These are phyloP conservation scores for Nannospalax galili DNA, from an alignment of 2,113 vertebrate genomes.

Conservation along the genomic window DNA sequence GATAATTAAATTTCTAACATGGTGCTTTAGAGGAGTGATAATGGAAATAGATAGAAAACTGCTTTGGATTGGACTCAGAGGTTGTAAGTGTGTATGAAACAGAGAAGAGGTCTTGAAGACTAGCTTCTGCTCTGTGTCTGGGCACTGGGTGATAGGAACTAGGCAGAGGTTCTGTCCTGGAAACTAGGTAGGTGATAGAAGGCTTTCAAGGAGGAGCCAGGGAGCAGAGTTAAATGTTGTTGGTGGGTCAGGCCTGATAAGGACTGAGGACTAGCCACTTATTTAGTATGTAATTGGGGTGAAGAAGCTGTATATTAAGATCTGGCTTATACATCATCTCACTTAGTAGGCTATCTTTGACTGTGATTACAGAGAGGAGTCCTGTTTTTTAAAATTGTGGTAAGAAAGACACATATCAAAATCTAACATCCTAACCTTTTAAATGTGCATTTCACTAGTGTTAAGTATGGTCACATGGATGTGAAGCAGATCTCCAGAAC, in stretches of 20 bases:
- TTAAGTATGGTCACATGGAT: conserved; percentile 7
- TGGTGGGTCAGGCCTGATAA: no score
- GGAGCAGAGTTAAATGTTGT: not conserved
- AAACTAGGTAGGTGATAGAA: not conserved
- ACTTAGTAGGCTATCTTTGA: not conserved
- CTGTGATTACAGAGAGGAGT: not conserved
- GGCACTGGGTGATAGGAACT: not conserved
- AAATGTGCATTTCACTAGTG: not conserved
- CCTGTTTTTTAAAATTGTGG: not conserved
- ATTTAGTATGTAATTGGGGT: not conserved
- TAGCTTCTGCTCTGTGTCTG: not conserved
- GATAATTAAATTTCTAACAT: not conserved
- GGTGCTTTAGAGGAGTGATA: not conserved
- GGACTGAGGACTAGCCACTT: not conserved
- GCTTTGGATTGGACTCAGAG: not conserved
- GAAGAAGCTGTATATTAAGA: not conserved
- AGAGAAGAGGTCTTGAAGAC: not conserved
- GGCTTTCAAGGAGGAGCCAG: not conserved
- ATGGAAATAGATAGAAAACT: not conserved
- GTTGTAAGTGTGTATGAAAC: not conserved
- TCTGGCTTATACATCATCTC: not conserved
- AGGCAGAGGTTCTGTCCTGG: not conserved
- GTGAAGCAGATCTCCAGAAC: not conserved
- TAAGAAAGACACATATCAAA: not conserved
- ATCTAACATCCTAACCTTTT: not conserved